phyloP scores from a whole-genome alignment of 2,888 invertebrate genomes.

The Cerceris ruficornis region DNA sequence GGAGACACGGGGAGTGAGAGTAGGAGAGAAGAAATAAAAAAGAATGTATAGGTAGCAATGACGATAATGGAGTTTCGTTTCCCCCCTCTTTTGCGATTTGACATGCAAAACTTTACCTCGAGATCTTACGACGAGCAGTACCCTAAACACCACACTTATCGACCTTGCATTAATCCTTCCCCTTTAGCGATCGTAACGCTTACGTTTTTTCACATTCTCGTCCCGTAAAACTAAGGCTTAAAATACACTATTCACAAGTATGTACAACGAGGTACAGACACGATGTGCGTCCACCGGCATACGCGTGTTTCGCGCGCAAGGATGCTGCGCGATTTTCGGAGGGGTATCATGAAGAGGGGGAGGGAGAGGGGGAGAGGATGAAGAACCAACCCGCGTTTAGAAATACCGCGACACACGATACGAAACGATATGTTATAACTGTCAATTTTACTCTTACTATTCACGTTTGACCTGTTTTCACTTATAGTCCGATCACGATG shows the following conservation, averaged over 20 bases:
- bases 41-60: too few relatives aligned
- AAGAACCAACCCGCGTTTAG: constrained; percentile 53
- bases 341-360: constrained; percentile 3
- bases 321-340: constrained; percentile 73
- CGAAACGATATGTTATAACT: constrained; percentile 47
- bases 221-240: constrained; percentile 69
- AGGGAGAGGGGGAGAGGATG: constrained; percentile 14
- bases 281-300: constrained; percentile 75
- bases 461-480: not conserved
- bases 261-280: constrained; percentile 72
- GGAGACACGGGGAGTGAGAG: too few relatives aligned
- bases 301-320: constrained; percentile 76
- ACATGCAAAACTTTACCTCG: constrained; percentile 19
- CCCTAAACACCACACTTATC: constrained; percentile 21
- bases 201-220: constrained; percentile 45
- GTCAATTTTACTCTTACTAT: constrained; percentile 36
- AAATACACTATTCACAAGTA: constrained; percentile 78
- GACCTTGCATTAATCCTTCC: constrained; percentile 5
- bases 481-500: constrained; percentile 11
- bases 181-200: constrained; percentile 4
- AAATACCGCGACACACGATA: constrained; percentile 45
- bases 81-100: constrained; percentile 10
- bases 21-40: too few relatives aligned
- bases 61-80: constrained; percentile 21
- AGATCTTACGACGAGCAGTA: not conserved